These are phyloP conservation scores for Melipona quadrifasciata DNA, from an alignment of 1,140 invertebrate species.

Conservation along the genomic window DNA sequence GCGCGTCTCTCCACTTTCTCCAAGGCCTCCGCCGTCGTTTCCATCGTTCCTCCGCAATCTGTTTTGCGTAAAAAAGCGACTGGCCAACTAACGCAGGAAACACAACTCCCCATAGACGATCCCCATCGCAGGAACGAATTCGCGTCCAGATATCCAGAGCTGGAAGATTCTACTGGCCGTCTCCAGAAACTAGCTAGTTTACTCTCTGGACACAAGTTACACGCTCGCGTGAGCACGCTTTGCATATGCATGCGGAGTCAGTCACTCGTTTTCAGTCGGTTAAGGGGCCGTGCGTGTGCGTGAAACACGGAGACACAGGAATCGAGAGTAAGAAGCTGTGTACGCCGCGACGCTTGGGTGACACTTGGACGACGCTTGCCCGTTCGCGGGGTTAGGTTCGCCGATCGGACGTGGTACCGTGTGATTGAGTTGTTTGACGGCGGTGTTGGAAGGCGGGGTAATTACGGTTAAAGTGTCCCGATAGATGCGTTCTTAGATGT, in stretches of 20 bases:
- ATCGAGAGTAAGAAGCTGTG: neutral
- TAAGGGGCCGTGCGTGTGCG: constrained; percentile 25
- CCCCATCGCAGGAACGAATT: constrained; percentile 67
- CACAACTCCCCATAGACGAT: constrained; percentile 72
- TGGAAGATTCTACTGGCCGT: neutral
- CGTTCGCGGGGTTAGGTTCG: neutral
- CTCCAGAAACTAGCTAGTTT: neutral
- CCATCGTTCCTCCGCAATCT: constrained; percentile 49
- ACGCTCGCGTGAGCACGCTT: neutral
- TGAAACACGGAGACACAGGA: neutral
- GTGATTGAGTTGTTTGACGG: neutral
- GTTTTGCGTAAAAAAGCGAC: constrained; percentile 68
- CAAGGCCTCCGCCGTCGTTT: constrained; percentile 46
- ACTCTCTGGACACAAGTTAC: neutral
- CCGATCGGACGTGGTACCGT: neutral
- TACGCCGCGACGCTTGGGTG: neutral
- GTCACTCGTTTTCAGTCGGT: constrained; percentile 38
- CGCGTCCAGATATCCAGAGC: constrained; percentile 8
- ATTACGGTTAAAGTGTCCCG: neutral
- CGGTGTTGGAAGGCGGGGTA: neutral
- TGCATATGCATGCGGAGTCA: constrained; percentile 14
- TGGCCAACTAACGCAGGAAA: constrained; percentile 62
- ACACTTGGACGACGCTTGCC: neutral
- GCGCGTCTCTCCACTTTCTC: constrained; percentile 62
- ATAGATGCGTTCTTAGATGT: neutral